Base-by-base conservation (phyloP, 2,113 vertebrate genomes). In the Chitala chitala region DNA sequence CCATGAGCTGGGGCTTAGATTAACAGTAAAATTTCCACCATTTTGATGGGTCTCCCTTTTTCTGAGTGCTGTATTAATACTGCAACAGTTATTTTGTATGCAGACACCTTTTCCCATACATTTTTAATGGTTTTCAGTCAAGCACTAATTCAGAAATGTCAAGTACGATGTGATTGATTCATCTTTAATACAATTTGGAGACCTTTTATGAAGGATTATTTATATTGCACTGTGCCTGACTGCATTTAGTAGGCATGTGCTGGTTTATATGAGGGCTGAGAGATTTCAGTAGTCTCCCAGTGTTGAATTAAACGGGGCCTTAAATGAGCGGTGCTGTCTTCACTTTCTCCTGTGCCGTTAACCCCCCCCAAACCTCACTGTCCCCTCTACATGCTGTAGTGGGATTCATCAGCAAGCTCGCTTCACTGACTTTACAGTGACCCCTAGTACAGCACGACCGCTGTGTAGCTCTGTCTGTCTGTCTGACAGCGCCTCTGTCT, bases 121-220 rank as follows among this genome's bases (percentile, higher is more conserved):
- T 71, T 79, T 80, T 80, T 73, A 80, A 77, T 76, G 70, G 46
- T 63, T 70, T 73, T 78, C 75, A 72, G 70, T 78, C 78, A 68
- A 71, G 72, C 61, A 69, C 58, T 80, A 72, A 80, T 75, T 76
- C 73, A 61, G 40, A 79, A 82, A 82, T 79, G 80, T 80, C 74
- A 78, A 79, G 74, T 79, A 61, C 63, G 64, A 66, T 68, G 38
- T 73, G 65, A 82, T 80, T 75, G 78, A 82, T 84, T 75, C 58
- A 76, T 46, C 71, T 70, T 78, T 77, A 72, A 66, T 80, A 72
- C 65, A 74, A 69, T 73, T 78, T 48, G 44, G 29, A 78, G 29
- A 56, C 31, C 69, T 74, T 78, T 79, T 33, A 75, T 68, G 68
- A 80, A 63, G 13, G 46, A 44, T 73, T 44, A 80, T 74, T 82